Evolutionary conservation across 2,888 invertebrate genomes (phyloP).

Genomic region (Ennomos fuscantarius): DNA sequence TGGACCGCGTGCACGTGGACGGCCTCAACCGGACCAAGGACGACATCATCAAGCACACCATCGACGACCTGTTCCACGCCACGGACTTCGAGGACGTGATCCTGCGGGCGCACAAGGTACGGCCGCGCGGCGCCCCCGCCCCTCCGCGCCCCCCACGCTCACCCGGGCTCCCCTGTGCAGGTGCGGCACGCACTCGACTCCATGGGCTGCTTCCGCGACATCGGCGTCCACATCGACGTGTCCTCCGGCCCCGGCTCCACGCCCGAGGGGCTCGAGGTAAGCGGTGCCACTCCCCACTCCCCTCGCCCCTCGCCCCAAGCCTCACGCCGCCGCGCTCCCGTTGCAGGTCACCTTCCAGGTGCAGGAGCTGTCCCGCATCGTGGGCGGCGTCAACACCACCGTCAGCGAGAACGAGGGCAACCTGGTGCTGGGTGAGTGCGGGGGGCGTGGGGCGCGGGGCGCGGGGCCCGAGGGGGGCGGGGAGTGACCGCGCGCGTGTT

Average conservation of each 20-base stretch:
- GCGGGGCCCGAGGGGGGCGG: slow-evolving; percentile 59
- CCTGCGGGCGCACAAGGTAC: slow-evolving; percentile 87
- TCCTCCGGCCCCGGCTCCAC: slow-evolving; percentile 91
- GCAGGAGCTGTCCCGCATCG: slow-evolving; percentile 91
- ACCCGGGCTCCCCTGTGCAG: slow-evolving; percentile 53
- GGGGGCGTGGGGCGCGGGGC: neutral
- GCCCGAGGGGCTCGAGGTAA: slow-evolving; percentile 92
- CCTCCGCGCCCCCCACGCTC: too few relatives aligned
- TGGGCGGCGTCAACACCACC: slow-evolving; percentile 94
- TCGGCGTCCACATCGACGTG: slow-evolving; percentile 94
- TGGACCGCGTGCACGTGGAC: slow-evolving; percentile 94
- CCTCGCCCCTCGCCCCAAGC: slow-evolving; percentile 25
- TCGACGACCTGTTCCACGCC: slow-evolving; percentile 93
- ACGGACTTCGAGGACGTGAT: slow-evolving; percentile 94
- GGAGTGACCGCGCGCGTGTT: neutral
- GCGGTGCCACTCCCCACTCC: neutral
- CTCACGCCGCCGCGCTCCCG: neutral
- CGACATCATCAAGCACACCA: slow-evolving; percentile 92
- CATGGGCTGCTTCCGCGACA: slow-evolving; percentile 95
- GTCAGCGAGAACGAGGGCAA: slow-evolving; percentile 97
- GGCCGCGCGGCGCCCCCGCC: too few relatives aligned
- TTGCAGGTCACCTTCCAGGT: slow-evolving; percentile 94
- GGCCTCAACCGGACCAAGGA: slow-evolving; percentile 95
- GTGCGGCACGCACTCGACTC: slow-evolving; percentile 91
- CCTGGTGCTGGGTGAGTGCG: slow-evolving; percentile 86